Conservation (phyloP, 2,797 vertebrate genomes). For the Myripristis murdjan region DNA sequence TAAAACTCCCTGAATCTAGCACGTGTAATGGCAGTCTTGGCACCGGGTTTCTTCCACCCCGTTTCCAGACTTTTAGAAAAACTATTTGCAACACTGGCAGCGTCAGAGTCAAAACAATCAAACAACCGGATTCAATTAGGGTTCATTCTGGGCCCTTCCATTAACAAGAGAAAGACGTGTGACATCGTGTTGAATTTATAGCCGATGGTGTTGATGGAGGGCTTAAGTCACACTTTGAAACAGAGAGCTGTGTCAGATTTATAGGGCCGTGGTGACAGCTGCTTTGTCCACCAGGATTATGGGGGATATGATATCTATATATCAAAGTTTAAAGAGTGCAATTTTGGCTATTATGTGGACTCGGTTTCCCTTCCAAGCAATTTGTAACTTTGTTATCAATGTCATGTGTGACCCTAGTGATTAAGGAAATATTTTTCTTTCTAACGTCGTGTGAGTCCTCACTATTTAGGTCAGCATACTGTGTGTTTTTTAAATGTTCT, state of each 20-base stretch:
- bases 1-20: slow-evolving; percentile 39
- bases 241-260: slow-evolving; percentile 67
- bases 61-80: slow-evolving; percentile 77
- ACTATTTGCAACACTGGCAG: slow-evolving; percentile 62
- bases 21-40: slow-evolving; percentile 56
- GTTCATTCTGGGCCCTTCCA: slow-evolving; percentile 63
- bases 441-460: slow-evolving; percentile 33
- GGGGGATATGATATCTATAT: slow-evolving; percentile 71
- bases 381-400: slow-evolving; percentile 61
- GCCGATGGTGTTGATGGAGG: slow-evolving; percentile 67
- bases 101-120: slow-evolving; percentile 76
- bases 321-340: slow-evolving; percentile 71
- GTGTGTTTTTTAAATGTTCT: slow-evolving; percentile 19
- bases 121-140: slow-evolving; percentile 71
- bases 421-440: slow-evolving; percentile 55
- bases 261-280: slow-evolving; percentile 72
- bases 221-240: slow-evolving; percentile 71
- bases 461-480: slow-evolving; percentile 50
- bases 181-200: slow-evolving; percentile 76
- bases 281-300: slow-evolving; percentile 68
- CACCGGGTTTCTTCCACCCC: slow-evolving; percentile 33
- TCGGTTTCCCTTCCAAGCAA: slow-evolving; percentile 44
- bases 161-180: slow-evolving; percentile 61
- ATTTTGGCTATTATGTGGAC: slow-evolving; percentile 48
- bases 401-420: slow-evolving; percentile 58